Evolutionary conservation across 53 echinoderm and acorn worm genomes (phyloP), one percentile per base, ranked within the genome.

Genomic region (Astropecten irregularis): DNA sequence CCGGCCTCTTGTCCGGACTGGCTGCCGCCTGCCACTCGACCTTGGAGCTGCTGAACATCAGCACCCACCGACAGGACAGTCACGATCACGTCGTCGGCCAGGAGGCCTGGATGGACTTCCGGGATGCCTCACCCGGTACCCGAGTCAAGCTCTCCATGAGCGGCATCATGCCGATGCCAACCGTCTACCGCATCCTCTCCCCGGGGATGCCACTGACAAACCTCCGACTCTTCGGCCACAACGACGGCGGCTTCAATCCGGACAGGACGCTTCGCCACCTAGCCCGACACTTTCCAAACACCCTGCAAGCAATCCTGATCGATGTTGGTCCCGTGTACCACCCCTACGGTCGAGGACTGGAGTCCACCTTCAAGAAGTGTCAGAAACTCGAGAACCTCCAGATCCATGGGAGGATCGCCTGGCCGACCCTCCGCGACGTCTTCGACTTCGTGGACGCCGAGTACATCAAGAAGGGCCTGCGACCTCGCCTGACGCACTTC

Each of bases 241-340:
- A 93, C 58, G 91, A 93, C 53, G 96, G 93, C 37, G 74, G 69
- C 1, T 93, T 91, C 68, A 93, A 93, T 33, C 96, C 96, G 14
- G 91, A 96, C 59, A 69, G 93, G 33, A 89, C 93, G 2, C 86
- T 93, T 0, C 82, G 68, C 21, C 84, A 90, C 42, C 40, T 96
- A 2, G 83, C 93, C 5, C 91, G 93, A 3, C 62, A 91, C 60
- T 91, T 83, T 57, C 86, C 56, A 13, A 68, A 88, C 81, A 63
- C 79, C 15, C 37, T 93, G 6, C 89, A 82, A 29, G 91, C 89
- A 73, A 52, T 96, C 4, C 76, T 87, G 0, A 63, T 96, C n/a
- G 96, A 96, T 59, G 86, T 96, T 6, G 67, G 83, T 7, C 96
- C 93, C 20, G 85, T 93, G 38, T 93, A 93, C 84, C 86, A 91